Conservation (phyloP, 1,140 invertebrate species). For the Eurosta solidaginis region DNA sequence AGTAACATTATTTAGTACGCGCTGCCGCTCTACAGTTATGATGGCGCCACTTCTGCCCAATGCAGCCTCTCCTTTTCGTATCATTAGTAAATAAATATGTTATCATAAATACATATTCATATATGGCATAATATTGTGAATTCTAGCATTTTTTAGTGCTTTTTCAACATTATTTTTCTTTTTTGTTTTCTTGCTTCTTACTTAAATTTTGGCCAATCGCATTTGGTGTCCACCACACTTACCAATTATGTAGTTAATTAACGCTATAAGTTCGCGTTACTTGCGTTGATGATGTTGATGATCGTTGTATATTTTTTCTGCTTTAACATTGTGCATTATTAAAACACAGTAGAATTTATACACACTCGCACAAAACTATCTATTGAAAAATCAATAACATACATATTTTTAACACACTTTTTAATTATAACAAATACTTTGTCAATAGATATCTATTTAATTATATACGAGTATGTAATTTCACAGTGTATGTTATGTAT, state of each 20-base stretch:
- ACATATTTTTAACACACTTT: slow-evolving; percentile 7
- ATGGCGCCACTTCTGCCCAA: neutral
- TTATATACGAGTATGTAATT: neutral
- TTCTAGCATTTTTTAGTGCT: neutral
- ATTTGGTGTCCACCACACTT: slow-evolving; percentile 3
- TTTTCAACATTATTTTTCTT: neutral
- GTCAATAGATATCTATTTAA: too few species aligned
- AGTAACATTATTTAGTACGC: neutral
- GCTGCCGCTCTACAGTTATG: neutral
- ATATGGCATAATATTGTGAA: too few species aligned
- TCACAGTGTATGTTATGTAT: neutral
- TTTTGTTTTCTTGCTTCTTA: slow-evolving; percentile 4
- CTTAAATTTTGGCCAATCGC: neutral
- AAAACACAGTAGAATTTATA: slow-evolving; percentile 9
- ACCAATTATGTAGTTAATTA: slow-evolving; percentile 26
- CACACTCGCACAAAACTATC: too few species aligned
- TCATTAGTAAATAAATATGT: neutral
- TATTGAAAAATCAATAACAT: slow-evolving; percentile 28
- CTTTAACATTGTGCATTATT: slow-evolving; percentile 18
- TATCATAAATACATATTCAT: too few species aligned
- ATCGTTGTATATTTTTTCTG: slow-evolving; percentile 17
- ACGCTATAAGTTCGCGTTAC: slow-evolving; percentile 22
- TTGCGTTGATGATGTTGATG: slow-evolving; percentile 6
- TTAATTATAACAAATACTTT: slow-evolving; percentile 6
- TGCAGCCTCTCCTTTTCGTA: slow-evolving; percentile 4